These are phyloP conservation scores for Enteromius radiatus DNA, from an alignment of 2,797 vertebrate genomes.

Conservation along the genomic window DNA sequence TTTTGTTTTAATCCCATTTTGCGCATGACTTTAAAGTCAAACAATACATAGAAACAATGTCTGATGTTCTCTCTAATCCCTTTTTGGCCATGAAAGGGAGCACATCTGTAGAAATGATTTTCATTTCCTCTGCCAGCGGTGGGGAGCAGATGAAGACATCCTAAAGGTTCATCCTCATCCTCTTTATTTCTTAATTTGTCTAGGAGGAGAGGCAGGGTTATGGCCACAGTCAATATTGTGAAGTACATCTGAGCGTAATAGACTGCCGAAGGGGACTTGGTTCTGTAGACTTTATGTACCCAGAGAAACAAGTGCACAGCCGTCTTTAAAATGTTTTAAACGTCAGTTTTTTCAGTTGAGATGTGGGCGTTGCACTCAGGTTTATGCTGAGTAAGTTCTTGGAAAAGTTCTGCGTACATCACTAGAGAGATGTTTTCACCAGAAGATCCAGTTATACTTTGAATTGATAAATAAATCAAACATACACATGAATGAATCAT, in stretches of 20 bases:
- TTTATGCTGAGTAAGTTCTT: background rate
- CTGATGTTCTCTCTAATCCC: slow-evolving; percentile 80
- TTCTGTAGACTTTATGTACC: background rate
- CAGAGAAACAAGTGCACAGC: background rate
- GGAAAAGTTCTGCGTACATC: background rate
- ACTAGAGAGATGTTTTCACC: slow-evolving; percentile 3
- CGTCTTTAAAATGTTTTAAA: background rate
- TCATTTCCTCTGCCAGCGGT: slow-evolving; percentile 72
- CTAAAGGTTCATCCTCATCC: slow-evolving; percentile 57
- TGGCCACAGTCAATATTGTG: background rate
- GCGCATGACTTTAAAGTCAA: slow-evolving; percentile 82
- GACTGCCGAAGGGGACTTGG: background rate
- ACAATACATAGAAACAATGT: slow-evolving; percentile 82
- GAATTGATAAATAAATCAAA: too few species aligned
- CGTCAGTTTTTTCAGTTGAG: background rate
- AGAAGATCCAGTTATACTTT: background rate
- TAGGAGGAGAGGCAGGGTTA: slow-evolving; percentile 28
- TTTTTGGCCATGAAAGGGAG: slow-evolving; percentile 80
- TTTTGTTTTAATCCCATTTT: slow-evolving; percentile 81
- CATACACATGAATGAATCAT: background rate
- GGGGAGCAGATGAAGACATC: slow-evolving; percentile 66
- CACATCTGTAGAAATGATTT: slow-evolving; percentile 78
- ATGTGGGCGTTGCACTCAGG: background rate
- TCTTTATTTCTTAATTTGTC: slow-evolving; percentile 30
- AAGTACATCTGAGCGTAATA: background rate